Conservation (phyloP, 2,113 vertebrate species). For the Malaclemys terrapin region DNA sequence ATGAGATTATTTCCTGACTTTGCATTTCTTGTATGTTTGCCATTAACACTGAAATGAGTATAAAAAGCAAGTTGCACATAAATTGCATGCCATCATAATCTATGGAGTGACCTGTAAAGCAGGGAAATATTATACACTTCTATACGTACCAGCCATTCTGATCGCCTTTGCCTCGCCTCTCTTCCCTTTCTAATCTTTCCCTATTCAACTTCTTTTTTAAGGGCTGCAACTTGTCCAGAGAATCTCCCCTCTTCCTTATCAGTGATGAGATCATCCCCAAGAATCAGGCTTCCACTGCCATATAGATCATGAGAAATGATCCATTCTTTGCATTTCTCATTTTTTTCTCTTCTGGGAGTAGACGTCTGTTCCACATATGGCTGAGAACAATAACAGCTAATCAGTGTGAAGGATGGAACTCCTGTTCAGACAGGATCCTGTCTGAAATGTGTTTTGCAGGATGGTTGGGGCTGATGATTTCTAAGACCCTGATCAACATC, state of each 20-base stretch:
- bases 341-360: background rate
- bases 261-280: slow-evolving; percentile 7
- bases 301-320: background rate
- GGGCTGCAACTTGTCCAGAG: background rate
- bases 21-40: background rate
- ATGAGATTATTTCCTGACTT: background rate
- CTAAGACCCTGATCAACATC: background rate
- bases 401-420: background rate
- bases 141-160: background rate
- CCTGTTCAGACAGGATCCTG: background rate
- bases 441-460: background rate
- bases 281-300: background rate
- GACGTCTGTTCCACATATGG: background rate
- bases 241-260: rapidly evolving
- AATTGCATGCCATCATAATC: background rate
- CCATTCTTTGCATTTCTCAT: background rate
- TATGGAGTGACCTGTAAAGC: too few species aligned
- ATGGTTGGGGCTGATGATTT: background rate
- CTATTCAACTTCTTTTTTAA: background rate
- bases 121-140: rapidly evolving
- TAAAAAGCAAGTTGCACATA: rapidly evolving
- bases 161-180: background rate
- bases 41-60: rapidly evolving
- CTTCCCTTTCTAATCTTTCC: background rate
- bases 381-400: background rate